phyloP scores from a whole-genome alignment of 2,113 vertebrate species.

The Mesitornis unicolor region DNA sequence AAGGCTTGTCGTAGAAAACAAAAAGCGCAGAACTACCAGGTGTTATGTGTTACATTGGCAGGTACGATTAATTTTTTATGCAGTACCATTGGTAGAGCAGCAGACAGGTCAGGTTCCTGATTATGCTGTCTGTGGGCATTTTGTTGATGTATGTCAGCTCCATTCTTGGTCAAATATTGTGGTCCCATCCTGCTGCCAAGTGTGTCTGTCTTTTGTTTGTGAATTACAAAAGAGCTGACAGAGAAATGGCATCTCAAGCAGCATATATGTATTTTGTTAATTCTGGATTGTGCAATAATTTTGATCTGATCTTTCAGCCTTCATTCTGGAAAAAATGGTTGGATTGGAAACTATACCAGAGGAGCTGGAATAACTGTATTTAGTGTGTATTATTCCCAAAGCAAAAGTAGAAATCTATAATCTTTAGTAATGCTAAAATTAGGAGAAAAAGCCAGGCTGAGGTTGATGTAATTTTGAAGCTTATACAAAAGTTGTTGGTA shows the following conservation, averaged over 20 bases:
- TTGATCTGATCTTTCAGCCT: background rate
- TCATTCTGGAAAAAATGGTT: background rate
- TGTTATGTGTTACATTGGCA: slow-evolving; percentile 27
- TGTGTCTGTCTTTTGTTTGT: background rate
- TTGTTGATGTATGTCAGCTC: slow-evolving; percentile 25
- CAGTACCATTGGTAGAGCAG: slow-evolving; percentile 1
- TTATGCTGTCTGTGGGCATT: slow-evolving; percentile 50
- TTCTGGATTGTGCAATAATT: background rate
- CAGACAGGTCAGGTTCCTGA: slow-evolving; percentile 41
- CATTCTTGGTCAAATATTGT: background rate
- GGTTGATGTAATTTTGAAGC: background rate
- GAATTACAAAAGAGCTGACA: background rate
- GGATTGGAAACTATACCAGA: background rate
- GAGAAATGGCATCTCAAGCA: background rate
- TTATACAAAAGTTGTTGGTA: background rate
- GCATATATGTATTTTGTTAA: background rate
- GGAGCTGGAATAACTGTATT: background rate
- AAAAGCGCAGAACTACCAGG: slow-evolving; percentile 12
- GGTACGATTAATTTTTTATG: slow-evolving; percentile 41
- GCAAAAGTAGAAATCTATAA: slow-evolving; percentile 12
- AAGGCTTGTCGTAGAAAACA: slow-evolving; percentile 22
- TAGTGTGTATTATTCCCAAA: background rate
- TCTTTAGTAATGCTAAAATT: slow-evolving; percentile 14
- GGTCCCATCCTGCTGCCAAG: background rate
- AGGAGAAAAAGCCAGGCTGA: background rate